Conservation (phyloP, 2,797 vertebrate species). For the Hippocampus kuda region DNA sequence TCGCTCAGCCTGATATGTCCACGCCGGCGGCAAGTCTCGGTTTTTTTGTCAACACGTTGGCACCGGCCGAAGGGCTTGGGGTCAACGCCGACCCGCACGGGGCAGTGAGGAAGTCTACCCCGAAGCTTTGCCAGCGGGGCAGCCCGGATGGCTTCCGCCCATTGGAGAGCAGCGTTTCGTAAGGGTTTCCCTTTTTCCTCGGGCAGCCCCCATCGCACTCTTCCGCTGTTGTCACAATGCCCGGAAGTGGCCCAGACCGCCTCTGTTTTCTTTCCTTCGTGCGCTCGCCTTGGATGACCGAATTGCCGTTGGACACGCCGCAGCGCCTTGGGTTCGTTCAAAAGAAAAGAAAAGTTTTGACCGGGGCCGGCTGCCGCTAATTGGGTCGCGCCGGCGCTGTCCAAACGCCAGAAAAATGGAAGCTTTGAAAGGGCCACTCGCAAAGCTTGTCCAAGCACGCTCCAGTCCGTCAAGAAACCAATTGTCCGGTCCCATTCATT, state of each 20-base stretch:
- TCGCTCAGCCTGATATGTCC: constrained; percentile 69
- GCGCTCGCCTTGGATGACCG: constrained; percentile 5
- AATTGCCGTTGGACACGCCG: too few species aligned
- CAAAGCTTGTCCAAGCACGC: too few species aligned
- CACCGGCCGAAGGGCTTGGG: constrained; percentile 33
- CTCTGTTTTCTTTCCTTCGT: constrained; percentile 62
- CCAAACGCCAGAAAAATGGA: too few species aligned
- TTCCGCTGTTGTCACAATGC: constrained; percentile 75
- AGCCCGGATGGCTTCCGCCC: constrained; percentile 67
- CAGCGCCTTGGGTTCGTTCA: constrained; percentile 14
- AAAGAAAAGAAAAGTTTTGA: too few species aligned
- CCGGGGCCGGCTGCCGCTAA: too few species aligned
- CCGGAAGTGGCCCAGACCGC: constrained; percentile 74
- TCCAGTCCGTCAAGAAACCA: too few species aligned
- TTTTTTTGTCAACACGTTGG: constrained; percentile 51
- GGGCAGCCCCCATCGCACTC: constrained; percentile 53
- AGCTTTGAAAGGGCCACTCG: too few species aligned
- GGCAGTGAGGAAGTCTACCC: constrained; percentile 40
- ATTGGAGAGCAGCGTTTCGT: constrained; percentile 68
- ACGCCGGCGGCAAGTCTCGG: constrained; percentile 37
- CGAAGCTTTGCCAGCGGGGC: constrained; percentile 50
- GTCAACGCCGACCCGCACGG: constrained; percentile 26
- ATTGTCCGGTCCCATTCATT: too few species aligned
- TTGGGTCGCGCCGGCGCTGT: too few species aligned
- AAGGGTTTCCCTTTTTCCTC: constrained; percentile 74